These are phyloP conservation scores for Drosophila mojavensis DNA, from an alignment of 1,140 invertebrate species.

Conservation along the genomic window DNA sequence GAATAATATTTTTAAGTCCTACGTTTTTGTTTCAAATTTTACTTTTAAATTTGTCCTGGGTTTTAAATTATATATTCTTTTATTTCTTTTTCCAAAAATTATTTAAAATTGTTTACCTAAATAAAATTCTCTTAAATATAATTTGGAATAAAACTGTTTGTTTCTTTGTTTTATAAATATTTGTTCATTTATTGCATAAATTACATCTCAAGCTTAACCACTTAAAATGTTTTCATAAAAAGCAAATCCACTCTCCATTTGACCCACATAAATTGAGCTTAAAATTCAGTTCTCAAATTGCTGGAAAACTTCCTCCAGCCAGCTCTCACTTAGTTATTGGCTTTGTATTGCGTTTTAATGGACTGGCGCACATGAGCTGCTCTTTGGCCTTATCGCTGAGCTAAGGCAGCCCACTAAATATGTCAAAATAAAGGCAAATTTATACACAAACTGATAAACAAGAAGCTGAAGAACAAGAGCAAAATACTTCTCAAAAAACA, in stretches of 20 bases:
- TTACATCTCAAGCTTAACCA: too few relatives aligned
- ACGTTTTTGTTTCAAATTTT: too few relatives aligned
- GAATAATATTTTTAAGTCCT: too few relatives aligned
- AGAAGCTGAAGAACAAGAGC: slow-evolving; percentile 11
- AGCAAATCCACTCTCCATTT: not conserved
- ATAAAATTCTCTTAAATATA: too few relatives aligned
- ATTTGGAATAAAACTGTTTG: too few relatives aligned
- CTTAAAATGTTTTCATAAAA: not conserved
- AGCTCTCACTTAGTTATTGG: slow-evolving; percentile 43
- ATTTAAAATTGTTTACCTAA: too few relatives aligned
- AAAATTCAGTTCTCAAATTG: not conserved
- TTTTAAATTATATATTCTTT: too few relatives aligned
- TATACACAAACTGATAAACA: slow-evolving; percentile 77
- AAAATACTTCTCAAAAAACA: slow-evolving; percentile 30
- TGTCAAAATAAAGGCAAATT: slow-evolving; percentile 80
- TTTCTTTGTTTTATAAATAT: too few relatives aligned
- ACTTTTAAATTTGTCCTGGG: too few relatives aligned
- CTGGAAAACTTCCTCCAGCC: not conserved
- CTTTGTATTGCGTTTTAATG: slow-evolving; percentile 63
- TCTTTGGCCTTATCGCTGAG: slow-evolving; percentile 48
- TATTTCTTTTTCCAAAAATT: too few relatives aligned
- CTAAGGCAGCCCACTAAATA: slow-evolving; percentile 68
- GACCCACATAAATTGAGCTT: slow-evolving; percentile 8
- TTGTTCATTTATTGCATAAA: too few relatives aligned
- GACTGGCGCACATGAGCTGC: slow-evolving; percentile 53